phyloP scores from a whole-genome alignment of 2,113 vertebrate species.

The Opisthocomus hoazin region DNA sequence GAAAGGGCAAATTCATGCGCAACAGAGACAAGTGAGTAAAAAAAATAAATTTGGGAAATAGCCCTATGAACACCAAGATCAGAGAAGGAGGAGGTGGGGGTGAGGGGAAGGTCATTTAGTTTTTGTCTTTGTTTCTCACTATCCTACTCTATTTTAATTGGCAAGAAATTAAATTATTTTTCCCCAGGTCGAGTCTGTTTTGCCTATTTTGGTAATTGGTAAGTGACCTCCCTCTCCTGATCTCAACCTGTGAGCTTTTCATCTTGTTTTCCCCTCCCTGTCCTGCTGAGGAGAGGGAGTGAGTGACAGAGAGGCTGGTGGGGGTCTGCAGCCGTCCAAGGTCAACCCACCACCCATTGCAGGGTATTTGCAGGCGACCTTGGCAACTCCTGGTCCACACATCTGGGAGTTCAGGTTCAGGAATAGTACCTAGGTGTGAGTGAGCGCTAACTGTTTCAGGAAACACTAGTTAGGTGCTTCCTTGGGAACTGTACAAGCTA shows the following conservation, averaged over 20 bases:
- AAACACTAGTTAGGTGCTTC: not conserved
- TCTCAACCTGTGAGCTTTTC: not conserved
- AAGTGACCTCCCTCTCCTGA: not conserved
- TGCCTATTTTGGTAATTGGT: not conserved
- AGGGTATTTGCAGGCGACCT: not conserved
- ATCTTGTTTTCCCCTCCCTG: not conserved
- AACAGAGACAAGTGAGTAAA: not conserved
- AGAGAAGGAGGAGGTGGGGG: not conserved
- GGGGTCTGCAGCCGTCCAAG: not conserved
- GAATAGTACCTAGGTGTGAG: not conserved
- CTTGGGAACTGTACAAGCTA: not conserved
- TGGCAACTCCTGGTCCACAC: accelerated
- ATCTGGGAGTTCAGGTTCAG: not conserved
- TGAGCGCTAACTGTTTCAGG: not conserved
- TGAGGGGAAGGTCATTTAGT: not conserved
- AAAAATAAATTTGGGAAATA: not conserved
- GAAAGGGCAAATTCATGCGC: not conserved
- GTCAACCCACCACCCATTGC: not conserved
- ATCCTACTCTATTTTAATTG: not conserved
- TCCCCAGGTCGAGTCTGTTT: not conserved
- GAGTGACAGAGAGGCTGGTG: not conserved
- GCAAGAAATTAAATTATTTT: not conserved
- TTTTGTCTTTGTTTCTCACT: not conserved
- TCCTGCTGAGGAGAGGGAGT: not conserved
- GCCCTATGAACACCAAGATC: not conserved